Evolutionary conservation across 2,888 invertebrate genomes (phyloP), one percentile per base, ranked within the genome.

Genomic region (Rhingia rostrata): DNA sequence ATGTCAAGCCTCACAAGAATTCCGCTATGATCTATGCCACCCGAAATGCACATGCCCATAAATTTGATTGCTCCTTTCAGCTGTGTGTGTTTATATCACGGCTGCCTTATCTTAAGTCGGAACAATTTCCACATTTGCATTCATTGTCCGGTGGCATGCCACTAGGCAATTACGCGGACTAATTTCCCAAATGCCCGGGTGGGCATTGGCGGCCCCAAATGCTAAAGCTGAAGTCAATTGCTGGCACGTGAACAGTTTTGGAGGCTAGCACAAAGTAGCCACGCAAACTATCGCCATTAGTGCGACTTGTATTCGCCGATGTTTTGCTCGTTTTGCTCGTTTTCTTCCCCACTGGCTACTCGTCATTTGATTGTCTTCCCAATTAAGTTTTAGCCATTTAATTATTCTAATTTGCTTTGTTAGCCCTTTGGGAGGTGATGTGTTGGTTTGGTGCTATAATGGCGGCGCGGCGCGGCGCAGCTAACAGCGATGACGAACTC

Each of bases 61-160:
- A 83, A 83, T 78, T 83, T 83, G 82, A 83, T 83, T 83, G 82
- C 73, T 78, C 56, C 66, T 72, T 49, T 78, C 73, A 78, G 82
- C 78, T 73, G 66, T 83, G 66, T 83, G 66, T 83, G 82, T 78
- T 83, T 83, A 73, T 83, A 83, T 83, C 82, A 83, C 82, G 82
- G 82, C 67, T 78, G 66, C 66, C 90, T 90, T 90, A 90, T 90
- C 90, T 90, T 90, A 90, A 90, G 90, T 90, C 90, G 89, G 89
- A 90, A 88, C 91, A 90, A 90, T 90, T 90, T 90, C 89, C 89
- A 89, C 89, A 89, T 88, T 88, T 88, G 85, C 74, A 85, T 89
- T 90, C 89, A 91, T 89, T 89, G 88, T 87, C 66, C 66, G 73
- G 78, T 79, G 87, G 88, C 91, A 91, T 90, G 90, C 90, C 82